phyloP scores from a whole-genome alignment of 2,888 invertebrate species.

The Melanotus villosus region DNA sequence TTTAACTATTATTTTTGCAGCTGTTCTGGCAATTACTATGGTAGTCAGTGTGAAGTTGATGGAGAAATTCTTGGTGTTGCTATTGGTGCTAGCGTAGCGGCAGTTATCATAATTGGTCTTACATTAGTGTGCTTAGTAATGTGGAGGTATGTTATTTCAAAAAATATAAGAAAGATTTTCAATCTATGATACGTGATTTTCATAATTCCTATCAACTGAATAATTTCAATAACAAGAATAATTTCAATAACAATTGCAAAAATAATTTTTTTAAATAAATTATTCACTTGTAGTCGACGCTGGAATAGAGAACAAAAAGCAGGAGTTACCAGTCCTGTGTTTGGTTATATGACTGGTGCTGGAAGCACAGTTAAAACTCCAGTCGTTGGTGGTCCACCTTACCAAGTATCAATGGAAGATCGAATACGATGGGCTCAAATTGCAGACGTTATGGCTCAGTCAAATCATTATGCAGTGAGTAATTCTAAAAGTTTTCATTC shows the following conservation, averaged over 20 bases:
- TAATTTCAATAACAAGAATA: too few species aligned
- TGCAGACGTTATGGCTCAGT: slow-evolving; percentile 89
- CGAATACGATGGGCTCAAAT: slow-evolving; percentile 91
- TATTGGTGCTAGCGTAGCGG: slow-evolving; percentile 90
- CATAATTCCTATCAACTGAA: too few species aligned
- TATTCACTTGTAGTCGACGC: slow-evolving; percentile 75
- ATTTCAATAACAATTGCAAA: too few species aligned
- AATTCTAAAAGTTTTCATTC: too few species aligned
- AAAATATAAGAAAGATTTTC: background rate
- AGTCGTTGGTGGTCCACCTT: slow-evolving; percentile 82
- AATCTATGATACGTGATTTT: too few species aligned
- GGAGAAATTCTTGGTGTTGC: slow-evolving; percentile 94
- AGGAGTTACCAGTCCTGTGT: slow-evolving; percentile 85
- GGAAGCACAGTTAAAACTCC: slow-evolving; percentile 81
- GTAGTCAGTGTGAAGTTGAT: slow-evolving; percentile 90
- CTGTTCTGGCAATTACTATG: slow-evolving; percentile 90
- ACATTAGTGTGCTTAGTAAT: slow-evolving; percentile 90
- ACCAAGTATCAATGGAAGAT: slow-evolving; percentile 85
- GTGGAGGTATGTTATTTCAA: slow-evolving; percentile 79
- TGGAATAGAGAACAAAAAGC: slow-evolving; percentile 93
- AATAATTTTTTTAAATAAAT: background rate
- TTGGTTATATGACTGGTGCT: slow-evolving; percentile 86
- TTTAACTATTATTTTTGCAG: slow-evolving; percentile 65
- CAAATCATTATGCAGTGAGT: slow-evolving; percentile 87
- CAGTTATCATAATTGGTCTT: slow-evolving; percentile 88